Conservation (phyloP, 2,113 vertebrate species). For the Lycaon pictus region DNA sequence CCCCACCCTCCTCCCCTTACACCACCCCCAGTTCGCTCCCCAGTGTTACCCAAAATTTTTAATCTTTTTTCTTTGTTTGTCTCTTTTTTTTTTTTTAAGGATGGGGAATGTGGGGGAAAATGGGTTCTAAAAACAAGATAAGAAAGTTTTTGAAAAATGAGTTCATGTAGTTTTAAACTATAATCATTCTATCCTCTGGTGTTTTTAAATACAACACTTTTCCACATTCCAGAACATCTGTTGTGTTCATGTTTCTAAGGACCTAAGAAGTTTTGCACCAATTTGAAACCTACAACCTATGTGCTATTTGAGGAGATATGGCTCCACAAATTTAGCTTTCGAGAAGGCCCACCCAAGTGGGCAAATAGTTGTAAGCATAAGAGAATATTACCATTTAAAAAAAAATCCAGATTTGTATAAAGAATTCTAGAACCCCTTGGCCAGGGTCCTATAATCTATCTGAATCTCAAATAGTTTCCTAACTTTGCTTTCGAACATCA, state of each 20-base stretch:
- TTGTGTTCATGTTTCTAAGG: slow-evolving; percentile 60
- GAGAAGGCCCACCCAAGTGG: slow-evolving; percentile 71
- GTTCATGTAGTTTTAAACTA: slow-evolving; percentile 58
- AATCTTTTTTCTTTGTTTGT: background rate
- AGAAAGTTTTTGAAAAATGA: slow-evolving; percentile 50
- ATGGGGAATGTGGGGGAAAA: background rate
- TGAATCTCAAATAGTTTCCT: slow-evolving; percentile 59
- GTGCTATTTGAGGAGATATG: background rate
- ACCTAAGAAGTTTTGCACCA: slow-evolving; percentile 55
- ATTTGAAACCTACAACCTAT: slow-evolving; percentile 68
- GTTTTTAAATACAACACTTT: slow-evolving; percentile 62
- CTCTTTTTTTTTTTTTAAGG: background rate
- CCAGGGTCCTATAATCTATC: background rate
- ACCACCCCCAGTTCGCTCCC: too few relatives aligned
- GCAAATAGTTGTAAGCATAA: slow-evolving; percentile 54
- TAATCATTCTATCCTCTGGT: slow-evolving; percentile 51
- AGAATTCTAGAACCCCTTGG: slow-evolving; percentile 66
- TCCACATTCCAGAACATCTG: slow-evolving; percentile 56
- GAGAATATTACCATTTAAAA: background rate
- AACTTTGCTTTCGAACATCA: slow-evolving; percentile 64
- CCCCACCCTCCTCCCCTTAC: too few relatives aligned
- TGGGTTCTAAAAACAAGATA: slow-evolving; percentile 60
- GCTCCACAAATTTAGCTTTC: background rate
- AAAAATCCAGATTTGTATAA: slow-evolving; percentile 49
- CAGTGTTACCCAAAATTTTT: background rate